These are phyloP conservation scores for Teleopsis dalmanni DNA, from an alignment of 1,140 invertebrate species.

Conservation along the genomic window DNA sequence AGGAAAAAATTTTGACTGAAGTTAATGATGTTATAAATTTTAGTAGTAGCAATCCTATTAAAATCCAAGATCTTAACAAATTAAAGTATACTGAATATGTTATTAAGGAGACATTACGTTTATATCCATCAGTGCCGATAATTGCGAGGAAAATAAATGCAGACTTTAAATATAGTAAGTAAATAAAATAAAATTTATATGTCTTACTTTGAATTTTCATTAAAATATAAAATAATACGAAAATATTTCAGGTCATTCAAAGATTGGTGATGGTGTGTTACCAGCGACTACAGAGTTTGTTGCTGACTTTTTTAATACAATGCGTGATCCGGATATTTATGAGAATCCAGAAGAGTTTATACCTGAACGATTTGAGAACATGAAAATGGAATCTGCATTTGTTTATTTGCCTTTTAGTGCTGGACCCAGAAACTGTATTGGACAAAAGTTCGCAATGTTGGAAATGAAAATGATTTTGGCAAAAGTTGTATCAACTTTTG, in stretches of 20 bases:
- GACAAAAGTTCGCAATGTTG: conserved; percentile 43
- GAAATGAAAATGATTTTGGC: conserved; percentile 36
- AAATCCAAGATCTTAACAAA: conserved; percentile 17
- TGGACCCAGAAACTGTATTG: conserved; percentile 64
- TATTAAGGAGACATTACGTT: conserved; percentile 54
- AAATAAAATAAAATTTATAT: background rate
- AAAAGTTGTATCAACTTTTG: conserved; percentile 31
- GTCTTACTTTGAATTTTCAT: conserved; percentile 14
- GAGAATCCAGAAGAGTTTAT: conserved; percentile 45
- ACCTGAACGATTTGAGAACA: conserved; percentile 54
- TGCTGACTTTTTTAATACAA: conserved; percentile 29
- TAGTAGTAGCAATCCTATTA: conserved; percentile 16
- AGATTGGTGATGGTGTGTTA: background rate
- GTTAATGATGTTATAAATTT: conserved; percentile 49
- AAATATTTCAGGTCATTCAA: background rate
- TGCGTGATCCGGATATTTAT: conserved; percentile 7
- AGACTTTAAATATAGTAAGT: conserved; percentile 42
- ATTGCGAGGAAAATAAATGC: conserved; percentile 52
- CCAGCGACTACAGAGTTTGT: conserved; percentile 19
- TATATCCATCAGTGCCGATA: conserved; percentile 61
- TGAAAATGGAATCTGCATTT: conserved; percentile 43
- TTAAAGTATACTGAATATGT: conserved; percentile 48
- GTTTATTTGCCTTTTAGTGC: conserved; percentile 62
- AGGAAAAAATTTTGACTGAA: conserved; percentile 54
- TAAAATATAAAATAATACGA: background rate